Evolutionary conservation across 2,113 vertebrate genomes (phyloP).

Genomic region (Chionomys nivalis): DNA sequence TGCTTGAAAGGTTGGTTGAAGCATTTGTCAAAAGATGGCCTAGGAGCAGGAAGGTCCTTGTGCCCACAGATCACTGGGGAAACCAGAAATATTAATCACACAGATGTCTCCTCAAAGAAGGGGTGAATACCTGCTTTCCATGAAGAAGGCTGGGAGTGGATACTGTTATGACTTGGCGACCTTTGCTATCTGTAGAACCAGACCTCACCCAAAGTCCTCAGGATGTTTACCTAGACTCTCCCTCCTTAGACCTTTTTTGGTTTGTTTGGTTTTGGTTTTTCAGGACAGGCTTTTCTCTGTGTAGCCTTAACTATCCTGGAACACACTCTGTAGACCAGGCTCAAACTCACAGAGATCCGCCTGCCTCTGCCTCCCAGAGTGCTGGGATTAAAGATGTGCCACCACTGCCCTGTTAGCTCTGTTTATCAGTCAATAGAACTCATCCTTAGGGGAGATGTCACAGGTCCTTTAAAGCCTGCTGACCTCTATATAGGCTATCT

Average conservation of each 20-base stretch:
- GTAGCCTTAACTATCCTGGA: neutral
- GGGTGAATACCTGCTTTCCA: neutral
- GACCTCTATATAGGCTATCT: neutral
- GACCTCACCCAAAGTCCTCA: neutral
- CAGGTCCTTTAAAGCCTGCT: neutral
- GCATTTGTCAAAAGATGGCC: neutral
- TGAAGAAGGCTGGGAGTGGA: neutral
- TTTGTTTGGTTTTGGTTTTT: neutral
- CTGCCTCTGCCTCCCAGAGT: neutral
- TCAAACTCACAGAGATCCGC: neutral
- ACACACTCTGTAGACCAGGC: neutral
- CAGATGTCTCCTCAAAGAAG: neutral
- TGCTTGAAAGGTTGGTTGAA: neutral
- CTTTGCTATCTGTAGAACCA: neutral
- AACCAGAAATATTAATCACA: neutral
- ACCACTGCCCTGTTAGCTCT: neutral
- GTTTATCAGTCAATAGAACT: neutral
- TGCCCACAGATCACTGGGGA: neutral
- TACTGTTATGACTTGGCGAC: neutral
- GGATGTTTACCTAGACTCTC: neutral
- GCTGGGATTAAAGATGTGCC: neutral
- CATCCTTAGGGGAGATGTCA: neutral
- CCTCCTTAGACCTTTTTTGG: neutral
- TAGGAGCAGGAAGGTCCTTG: neutral
- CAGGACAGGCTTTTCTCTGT: neutral